Percentiles rank a stretch among this genome's conserved stretches.
Conservation (phyloP, 2,797 vertebrate species). For the Sphenopsis melanotis region DNA sequence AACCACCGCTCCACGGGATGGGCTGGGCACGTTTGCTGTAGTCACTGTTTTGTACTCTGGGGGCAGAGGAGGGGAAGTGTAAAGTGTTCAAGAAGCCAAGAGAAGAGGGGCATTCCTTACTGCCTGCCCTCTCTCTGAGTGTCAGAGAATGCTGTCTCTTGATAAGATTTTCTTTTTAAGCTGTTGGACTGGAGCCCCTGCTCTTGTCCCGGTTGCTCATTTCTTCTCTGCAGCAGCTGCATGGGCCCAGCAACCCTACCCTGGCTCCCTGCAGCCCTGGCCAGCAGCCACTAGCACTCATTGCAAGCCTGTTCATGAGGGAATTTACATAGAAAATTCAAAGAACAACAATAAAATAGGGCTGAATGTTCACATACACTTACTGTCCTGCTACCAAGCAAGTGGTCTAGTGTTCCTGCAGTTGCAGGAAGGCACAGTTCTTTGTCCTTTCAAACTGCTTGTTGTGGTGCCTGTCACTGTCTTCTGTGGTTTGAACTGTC, state of each 20-base stretch:
- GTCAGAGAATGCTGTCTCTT: not conserved
- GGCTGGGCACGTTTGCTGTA: fast-evolving
- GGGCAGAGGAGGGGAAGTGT: not conserved
- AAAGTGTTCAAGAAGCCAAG: not conserved
- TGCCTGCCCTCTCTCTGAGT: not conserved
- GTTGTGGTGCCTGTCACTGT: not conserved
- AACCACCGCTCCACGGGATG: not conserved
- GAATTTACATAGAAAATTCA: not conserved
- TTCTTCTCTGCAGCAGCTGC: not conserved
- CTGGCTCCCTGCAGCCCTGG: not conserved
- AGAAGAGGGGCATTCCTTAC: not conserved
- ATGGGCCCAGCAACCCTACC: not conserved
- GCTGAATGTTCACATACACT: not conserved
- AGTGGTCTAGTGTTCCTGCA: not conserved
- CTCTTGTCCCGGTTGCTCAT: not conserved
- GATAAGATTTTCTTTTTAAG: not conserved
- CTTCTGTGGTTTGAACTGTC: not conserved
- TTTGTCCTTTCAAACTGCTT: not conserved
- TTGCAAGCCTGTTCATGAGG: not conserved
- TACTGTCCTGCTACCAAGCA: not conserved
- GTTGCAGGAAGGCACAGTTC: not conserved
- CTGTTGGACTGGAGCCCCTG: not conserved
- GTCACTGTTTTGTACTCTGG: not conserved
- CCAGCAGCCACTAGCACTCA: not conserved
- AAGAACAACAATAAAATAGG: not conserved